Evolutionary conservation across 2,113 vertebrate genomes (phyloP), one percentile per base, ranked within the genome.

Genomic region (Pelvicachromis taeniatus): DNA sequence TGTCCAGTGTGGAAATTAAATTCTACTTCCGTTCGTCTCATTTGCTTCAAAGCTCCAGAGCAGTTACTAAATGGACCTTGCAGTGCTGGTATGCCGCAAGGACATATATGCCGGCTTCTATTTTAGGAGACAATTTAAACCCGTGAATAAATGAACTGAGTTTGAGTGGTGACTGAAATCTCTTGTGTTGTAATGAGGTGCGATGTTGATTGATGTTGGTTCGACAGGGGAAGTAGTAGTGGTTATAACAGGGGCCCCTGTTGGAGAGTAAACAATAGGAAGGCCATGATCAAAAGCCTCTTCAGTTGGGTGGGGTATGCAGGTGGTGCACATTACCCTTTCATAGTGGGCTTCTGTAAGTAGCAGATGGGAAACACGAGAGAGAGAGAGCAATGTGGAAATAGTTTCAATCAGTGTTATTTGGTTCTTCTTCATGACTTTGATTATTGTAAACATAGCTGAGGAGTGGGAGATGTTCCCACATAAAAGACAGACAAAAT

Each of bases 251-350:
- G 59, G 83, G 92, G 77, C 65, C 88, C 53, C 78, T 68, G 80
- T 88, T 85, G 85, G 79, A 86, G 84, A 65, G 58, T 85, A 82
- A 88, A 91, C 86, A 85, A 59, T 70, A 40, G 79, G 55, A 52
- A 83, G 77, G 77, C n/a, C 53, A 65, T 77, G 87, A 91, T 93
- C 86, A 90, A 92, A 91, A 86, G 87, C 31, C 68, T 90, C 81
- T 82, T 85, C 35, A 26, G 56, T 40, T 68, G 82, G 88, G 80
- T 91, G 93, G 84, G 84, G 93, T 92, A 82, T 82, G 85, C 90
- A 92, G 91, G 92, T 91, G 91, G 81, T 23, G 9, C 4, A 58
- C 80, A 85, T 88, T 87, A 85, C 52, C 65, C 68, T 38, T 38
- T 81, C 85, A 70, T 58, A 55, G 56, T 31, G 29, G 61, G 50